Evolutionary conservation across 2,888 invertebrate species (phyloP), one percentile per base, ranked within the genome.

Genomic region (Aphodius sticticus): DNA sequence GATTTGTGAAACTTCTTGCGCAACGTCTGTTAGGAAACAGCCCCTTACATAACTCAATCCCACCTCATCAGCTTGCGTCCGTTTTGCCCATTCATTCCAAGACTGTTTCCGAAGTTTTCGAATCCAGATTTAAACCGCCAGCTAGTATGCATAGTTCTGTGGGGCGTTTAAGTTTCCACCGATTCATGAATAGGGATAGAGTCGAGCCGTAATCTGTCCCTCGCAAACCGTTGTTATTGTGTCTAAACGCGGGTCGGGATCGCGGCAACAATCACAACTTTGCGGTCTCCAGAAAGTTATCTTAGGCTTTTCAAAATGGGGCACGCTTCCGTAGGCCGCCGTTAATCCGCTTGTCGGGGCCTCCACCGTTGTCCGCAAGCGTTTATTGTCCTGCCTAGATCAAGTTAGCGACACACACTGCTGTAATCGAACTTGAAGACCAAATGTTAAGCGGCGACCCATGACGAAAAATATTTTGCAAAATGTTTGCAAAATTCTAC

Each of bases 191-290:
- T 53, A 53, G 53, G 53, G 53, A 53, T 53, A 53, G 53, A 53
- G 53, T 53, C 9, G 12, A 53, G 53, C 53, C 12, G 53, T 53
- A 53, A 53, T 53, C 53, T 53, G 53, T 53, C 53, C 53, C 53
- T 53, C 53, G 53, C 53, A 53, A 53, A 53, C 53, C 53, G 53
- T 53, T 53, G 53, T 53, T 53, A 53, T 53, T 53, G 53, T 53
- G 53, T 53, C 53, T 53, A 53, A 53, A 53, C 53, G 53, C 53
- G 53, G 53, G 53, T 53, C 53, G 53, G 53, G 53, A 53, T 53
- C 53, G 53, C 53, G 53, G 12, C 53, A 53, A 53, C 53, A 53
- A 53, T 53, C 53, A 53, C 53, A 53, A 53, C 53, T 53, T 53
- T 53, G 53, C 53, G 53, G 53, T 53, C 53, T 53, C 53, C 53